Evolutionary conservation across 2,113 vertebrate species (phyloP).

Genomic region (Laterallus jamaicensis): DNA sequence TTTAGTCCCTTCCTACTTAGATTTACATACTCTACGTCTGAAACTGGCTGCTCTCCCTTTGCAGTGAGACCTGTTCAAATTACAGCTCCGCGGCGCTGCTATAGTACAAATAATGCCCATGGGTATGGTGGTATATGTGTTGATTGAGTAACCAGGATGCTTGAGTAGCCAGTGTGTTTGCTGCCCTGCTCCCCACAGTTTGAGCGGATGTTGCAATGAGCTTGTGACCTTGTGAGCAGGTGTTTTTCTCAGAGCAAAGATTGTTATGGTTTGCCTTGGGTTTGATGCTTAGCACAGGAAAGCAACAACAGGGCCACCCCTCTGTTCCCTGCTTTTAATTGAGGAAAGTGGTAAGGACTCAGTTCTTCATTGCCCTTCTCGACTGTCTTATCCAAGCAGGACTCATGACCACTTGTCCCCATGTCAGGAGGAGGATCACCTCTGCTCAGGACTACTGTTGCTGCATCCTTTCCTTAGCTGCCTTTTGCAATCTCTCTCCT

Average conservation of each 20-base stretch:
- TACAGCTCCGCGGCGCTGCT: not conserved
- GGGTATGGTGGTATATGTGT: not conserved
- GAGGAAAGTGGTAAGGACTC: not conserved
- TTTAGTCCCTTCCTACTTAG: not conserved
- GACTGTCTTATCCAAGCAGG: not conserved
- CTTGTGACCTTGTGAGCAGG: not conserved
- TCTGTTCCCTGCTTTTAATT: not conserved
- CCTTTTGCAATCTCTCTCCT: not conserved
- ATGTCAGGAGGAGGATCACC: accelerated
- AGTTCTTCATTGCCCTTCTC: not conserved
- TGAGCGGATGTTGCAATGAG: not conserved
- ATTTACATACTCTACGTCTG: not conserved
- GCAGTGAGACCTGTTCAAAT: not conserved
- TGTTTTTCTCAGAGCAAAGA: not conserved
- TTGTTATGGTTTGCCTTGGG: not conserved
- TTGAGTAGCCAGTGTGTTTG: not conserved
- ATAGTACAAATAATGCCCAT: not conserved
- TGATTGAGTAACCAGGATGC: not conserved
- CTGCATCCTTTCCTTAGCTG: not conserved
- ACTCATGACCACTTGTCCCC: accelerated
- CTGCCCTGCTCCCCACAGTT: not conserved
- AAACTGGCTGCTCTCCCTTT: not conserved
- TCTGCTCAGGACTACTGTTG: not conserved
- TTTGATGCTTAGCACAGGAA: not conserved
- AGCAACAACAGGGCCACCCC: not conserved